Percentiles rank a stretch among this genome's conserved stretches.
phyloP scores from a whole-genome alignment of 2,113 vertebrate species.

The Copsychus sechellarum region DNA sequence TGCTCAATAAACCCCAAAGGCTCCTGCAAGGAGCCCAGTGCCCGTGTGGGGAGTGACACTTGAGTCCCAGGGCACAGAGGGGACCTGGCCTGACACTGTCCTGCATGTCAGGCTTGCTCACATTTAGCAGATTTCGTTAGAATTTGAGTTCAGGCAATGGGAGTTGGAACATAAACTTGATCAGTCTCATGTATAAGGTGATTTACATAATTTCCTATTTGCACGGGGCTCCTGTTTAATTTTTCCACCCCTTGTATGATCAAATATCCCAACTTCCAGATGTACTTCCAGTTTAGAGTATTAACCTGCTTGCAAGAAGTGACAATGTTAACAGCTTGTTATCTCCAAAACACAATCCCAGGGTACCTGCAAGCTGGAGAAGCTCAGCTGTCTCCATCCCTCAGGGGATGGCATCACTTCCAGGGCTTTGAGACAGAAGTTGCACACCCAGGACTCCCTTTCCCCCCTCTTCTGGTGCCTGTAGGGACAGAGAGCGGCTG shows the following conservation, averaged over 20 bases:
- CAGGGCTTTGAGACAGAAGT: background rate
- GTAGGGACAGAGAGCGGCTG: fast-evolving
- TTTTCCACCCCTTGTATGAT: background rate
- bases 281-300: background rate
- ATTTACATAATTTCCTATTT: slow-evolving; percentile 48
- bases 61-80: background rate
- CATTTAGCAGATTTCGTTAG: background rate
- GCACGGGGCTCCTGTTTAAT: background rate
- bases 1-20: no score
- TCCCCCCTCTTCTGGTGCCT: background rate
- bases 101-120: background rate
- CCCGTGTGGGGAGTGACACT: fast-evolving
- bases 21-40: background rate
- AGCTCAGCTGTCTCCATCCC: background rate
- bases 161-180: background rate
- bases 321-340: background rate
- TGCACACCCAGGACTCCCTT: background rate
- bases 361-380: background rate
- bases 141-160: background rate
- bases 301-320: background rate
- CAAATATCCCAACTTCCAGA: background rate
- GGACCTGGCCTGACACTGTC: background rate
- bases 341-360: background rate
- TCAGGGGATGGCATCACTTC: background rate
- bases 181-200: background rate